Evolutionary conservation across 2,113 vertebrate species (phyloP), one percentile per base, ranked within the genome.

Genomic region (Odontesthes bonariensis): DNA sequence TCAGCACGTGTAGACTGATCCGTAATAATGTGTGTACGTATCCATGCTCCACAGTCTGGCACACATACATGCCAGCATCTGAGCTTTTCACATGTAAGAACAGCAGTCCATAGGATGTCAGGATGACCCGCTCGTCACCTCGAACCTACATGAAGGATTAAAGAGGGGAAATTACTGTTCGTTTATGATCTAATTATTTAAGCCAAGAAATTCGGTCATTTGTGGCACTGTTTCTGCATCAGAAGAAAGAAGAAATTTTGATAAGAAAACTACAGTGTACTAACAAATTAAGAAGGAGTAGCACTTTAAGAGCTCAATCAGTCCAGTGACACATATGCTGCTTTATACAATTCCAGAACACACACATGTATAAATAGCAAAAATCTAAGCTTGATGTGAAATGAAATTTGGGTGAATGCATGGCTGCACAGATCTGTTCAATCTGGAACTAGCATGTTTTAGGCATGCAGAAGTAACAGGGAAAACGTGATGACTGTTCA

Each of bases 31-130:
- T 96, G 69, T 98, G 97, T 61, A 97, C 93, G 40, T 98, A 98
- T 79, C 95, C 93, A 3, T 98, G 96, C 75, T 99, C 98, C 55
- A 95, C 95, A 0, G 98, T 96, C 92, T 98, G 97, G 82, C 98
- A 99, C 71, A 97, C 94, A 31, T 99, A 99, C 12, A 92, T 93
- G 3, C 97, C 98, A 4, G 96, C 93, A 49, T 99, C 98, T 6
- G 92, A 85, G 42, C 86, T 91, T 68, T 85, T 95, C 1, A 98
- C 89, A 31, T 84, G 93, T 44, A 99, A 86, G 61, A 99, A 95
- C 78, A 99, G 93, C 44, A 99, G 95, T 6, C 98, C 98, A 0
- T 98, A 94, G 35, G 96, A 93, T 67, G 96, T 97, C 87, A 95
- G 91, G 68, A 97, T 92, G 70, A 98, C 89, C 62, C 95, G 93